Percentiles rank a stretch among this genome's conserved stretches.
These are phyloP conservation scores for Macrosoma leucophasiata DNA, from an alignment of 2,888 invertebrate species.

Conservation along the genomic window DNA sequence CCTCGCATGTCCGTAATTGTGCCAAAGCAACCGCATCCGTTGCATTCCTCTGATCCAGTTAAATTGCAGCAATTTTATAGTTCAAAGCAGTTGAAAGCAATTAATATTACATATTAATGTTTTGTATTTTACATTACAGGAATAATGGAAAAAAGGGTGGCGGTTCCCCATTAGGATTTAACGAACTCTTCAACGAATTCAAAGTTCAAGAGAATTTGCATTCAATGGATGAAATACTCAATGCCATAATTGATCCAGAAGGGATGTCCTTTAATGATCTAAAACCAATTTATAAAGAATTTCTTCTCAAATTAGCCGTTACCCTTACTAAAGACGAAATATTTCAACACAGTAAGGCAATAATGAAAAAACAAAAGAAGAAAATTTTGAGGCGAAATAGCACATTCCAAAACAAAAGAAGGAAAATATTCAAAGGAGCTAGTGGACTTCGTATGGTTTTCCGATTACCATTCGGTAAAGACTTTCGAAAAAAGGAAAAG, in stretches of 20 bases:
- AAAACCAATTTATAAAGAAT: slow-evolving; percentile 93
- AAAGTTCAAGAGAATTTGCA: slow-evolving; percentile 91
- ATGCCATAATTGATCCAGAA: slow-evolving; percentile 91
- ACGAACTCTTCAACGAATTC: slow-evolving; percentile 91
- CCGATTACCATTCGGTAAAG: slow-evolving; percentile 74
- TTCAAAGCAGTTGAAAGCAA: not conserved
- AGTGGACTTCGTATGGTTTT: slow-evolving; percentile 79
- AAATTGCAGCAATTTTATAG: slow-evolving; percentile 1
- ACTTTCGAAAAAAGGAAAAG: slow-evolving; percentile 48
- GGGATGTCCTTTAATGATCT: slow-evolving; percentile 96
- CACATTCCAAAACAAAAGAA: slow-evolving; percentile 73
- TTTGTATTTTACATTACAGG: slow-evolving; percentile 48
- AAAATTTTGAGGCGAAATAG: slow-evolving; percentile 77
- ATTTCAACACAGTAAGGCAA: slow-evolving; percentile 91
- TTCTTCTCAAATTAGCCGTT: slow-evolving; percentile 88
- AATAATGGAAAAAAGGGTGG: slow-evolving; percentile 79
- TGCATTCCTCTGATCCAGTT: slow-evolving; percentile 52
- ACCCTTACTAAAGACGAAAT: slow-evolving; percentile 94
- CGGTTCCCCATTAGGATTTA: slow-evolving; percentile 89
- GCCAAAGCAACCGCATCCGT: slow-evolving; percentile 56
- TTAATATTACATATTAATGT: slow-evolving; percentile 3
- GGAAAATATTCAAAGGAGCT: slow-evolving; percentile 77
- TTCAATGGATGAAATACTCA: slow-evolving; percentile 90
- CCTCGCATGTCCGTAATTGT: slow-evolving; percentile 59
- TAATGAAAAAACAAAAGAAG: slow-evolving; percentile 90